A percentile compares a stretch with the other conserved stretches of the same genome.
phyloP scores from a whole-genome alignment of 2,113 vertebrate genomes.

The Oophaga pumilio region DNA sequence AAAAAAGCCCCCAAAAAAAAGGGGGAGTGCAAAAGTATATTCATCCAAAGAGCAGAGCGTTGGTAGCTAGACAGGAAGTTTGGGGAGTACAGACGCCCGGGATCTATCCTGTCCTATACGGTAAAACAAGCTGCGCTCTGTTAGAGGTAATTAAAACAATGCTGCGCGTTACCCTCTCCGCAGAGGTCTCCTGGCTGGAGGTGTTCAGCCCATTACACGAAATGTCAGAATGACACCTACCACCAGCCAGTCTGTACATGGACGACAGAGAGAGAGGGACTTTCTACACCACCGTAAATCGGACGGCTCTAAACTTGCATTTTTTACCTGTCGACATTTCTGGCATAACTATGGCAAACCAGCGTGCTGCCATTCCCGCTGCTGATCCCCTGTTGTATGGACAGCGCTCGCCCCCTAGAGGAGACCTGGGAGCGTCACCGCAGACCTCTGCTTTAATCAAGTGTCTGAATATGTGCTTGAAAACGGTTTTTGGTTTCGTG shows the following conservation, averaged over 20 bases:
- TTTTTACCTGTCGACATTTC: slow-evolving; percentile 35
- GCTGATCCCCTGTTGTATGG: neutral
- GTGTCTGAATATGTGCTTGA: neutral
- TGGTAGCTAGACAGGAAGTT: slow-evolving; percentile 26
- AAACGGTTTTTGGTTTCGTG: neutral
- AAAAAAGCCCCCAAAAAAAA: slow-evolving; percentile 16
- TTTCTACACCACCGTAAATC: slow-evolving; percentile 16
- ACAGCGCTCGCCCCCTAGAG: neutral
- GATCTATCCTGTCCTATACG: slow-evolving; percentile 30
- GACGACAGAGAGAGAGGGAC: neutral
- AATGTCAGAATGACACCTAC: slow-evolving; percentile 7
- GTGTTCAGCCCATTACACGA: neutral
- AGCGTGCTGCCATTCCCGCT: neutral
- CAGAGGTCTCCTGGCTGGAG: slow-evolving; percentile 27
- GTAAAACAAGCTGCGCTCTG: slow-evolving; percentile 25
- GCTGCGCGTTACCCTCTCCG: neutral
- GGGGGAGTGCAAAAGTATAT: slow-evolving; percentile 19
- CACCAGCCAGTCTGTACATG: slow-evolving; percentile 7
- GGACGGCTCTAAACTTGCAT: slow-evolving; percentile 5
- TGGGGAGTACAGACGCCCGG: slow-evolving; percentile 5
- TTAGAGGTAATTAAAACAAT: slow-evolving; percentile 40
- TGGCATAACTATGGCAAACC: slow-evolving; percentile 18
- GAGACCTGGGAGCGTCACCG: neutral
- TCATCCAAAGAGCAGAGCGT: slow-evolving; percentile 17
- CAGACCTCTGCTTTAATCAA: neutral